A percentile compares a stretch with the other conserved stretches of the same genome.
Conservation (phyloP, 2,888 invertebrate genomes). For the Spatulosminthurus flaviceps region DNA sequence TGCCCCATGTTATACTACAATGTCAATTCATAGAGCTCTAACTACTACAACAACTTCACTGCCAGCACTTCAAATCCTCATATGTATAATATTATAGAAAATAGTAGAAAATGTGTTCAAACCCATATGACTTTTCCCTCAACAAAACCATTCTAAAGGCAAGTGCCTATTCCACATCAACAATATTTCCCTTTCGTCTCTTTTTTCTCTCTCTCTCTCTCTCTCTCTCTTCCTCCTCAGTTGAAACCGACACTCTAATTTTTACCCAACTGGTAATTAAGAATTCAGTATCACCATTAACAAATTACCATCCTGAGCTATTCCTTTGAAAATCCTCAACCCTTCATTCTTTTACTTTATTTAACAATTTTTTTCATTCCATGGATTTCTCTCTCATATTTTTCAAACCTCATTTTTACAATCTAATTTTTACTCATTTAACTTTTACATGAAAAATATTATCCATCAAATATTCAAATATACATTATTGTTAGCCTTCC, state of each 20-base stretch:
- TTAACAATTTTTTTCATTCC: too few species aligned
- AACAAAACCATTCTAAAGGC: too few species aligned
- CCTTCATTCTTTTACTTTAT: too few species aligned
- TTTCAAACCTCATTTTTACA: too few species aligned
- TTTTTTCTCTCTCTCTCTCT: background rate
- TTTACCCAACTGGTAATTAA: background rate
- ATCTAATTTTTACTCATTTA: too few species aligned
- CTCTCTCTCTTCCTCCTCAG: too few species aligned
- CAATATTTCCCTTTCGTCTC: background rate
- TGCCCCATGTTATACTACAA: background rate
- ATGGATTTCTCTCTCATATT: too few species aligned
- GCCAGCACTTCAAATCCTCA: background rate
- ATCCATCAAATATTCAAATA: too few species aligned
- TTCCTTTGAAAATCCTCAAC: background rate
- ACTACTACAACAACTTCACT: background rate
- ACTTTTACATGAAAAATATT: too few species aligned
- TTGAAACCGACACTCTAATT: background rate
- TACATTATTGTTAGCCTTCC: too few species aligned
- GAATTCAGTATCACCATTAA: background rate
- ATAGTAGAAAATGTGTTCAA: background rate
- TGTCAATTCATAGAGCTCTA: constrained; percentile 33
- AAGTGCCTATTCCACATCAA: too few species aligned
- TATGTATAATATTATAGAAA: too few species aligned
- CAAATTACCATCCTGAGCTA: background rate
- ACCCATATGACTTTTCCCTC: background rate